Evolutionary conservation across 2,113 vertebrate genomes (phyloP).

Genomic region (Anseranas semipalmata): DNA sequence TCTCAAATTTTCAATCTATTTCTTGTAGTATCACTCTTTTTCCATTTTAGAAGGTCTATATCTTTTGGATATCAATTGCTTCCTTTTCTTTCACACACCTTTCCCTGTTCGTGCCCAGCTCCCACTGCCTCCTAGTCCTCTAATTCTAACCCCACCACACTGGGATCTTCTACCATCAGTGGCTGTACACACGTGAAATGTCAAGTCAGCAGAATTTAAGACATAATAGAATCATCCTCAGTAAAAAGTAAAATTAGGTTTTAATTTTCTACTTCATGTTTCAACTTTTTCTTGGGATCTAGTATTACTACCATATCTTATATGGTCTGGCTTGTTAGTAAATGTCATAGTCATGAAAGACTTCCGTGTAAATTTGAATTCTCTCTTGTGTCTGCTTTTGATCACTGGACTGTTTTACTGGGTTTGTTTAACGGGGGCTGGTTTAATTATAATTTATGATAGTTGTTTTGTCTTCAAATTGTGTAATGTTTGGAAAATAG

Average conservation of each 20-base stretch:
- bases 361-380: background rate
- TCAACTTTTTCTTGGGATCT: background rate
- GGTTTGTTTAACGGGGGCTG: background rate
- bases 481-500: background rate
- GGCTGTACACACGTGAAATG: background rate
- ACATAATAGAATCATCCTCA: background rate
- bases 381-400: background rate
- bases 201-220: background rate
- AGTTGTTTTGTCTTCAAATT: slow-evolving; percentile 17
- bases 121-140: background rate
- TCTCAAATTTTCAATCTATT: background rate
- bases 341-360: background rate
- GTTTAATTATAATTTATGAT: slow-evolving; percentile 18
- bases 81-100: background rate
- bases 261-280: background rate
- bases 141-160: fast-evolving
- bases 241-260: background rate
- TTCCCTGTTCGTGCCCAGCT: background rate
- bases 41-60: background rate
- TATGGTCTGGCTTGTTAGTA: background rate
- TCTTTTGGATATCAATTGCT: background rate
- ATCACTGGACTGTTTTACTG: background rate
- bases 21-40: background rate
- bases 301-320: background rate
- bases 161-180: background rate